Evolutionary conservation across 2,797 vertebrate genomes (phyloP).

Genomic region (Sebastes nivosus): DNA sequence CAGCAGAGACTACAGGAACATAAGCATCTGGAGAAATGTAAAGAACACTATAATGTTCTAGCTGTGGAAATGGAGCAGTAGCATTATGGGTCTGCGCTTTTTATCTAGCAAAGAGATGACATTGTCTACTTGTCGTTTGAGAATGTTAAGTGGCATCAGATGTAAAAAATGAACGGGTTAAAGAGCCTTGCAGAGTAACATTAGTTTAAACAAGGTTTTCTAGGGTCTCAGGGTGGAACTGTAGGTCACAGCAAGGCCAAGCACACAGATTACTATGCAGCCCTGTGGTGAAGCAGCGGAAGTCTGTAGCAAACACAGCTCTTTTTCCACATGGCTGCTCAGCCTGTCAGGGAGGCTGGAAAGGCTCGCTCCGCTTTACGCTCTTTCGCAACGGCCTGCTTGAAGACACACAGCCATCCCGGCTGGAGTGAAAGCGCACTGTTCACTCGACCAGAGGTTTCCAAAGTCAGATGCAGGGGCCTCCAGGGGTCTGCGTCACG

Average conservation of each 20-base stretch:
- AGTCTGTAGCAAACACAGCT: slow-evolving; percentile 70
- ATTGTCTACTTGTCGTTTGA: neutral
- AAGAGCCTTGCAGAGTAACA: slow-evolving; percentile 17
- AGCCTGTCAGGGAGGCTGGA: slow-evolving; percentile 53
- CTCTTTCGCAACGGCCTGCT: slow-evolving; percentile 41
- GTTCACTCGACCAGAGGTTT: slow-evolving; percentile 47
- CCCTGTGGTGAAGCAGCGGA: slow-evolving; percentile 52
- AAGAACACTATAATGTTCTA: neutral
- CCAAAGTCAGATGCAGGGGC: slow-evolving; percentile 46
- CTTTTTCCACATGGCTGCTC: slow-evolving; percentile 76
- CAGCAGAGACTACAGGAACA: neutral
- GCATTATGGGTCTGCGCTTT: neutral
- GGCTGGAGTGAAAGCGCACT: slow-evolving; percentile 22
- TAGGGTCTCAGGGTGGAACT: slow-evolving; percentile 39
- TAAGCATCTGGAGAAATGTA: neutral
- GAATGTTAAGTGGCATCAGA: neutral
- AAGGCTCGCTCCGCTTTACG: slow-evolving; percentile 48
- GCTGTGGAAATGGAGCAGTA: neutral
- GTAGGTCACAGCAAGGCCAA: slow-evolving; percentile 59
- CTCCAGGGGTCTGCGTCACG: slow-evolving; percentile 40
- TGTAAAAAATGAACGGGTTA: slow-evolving; percentile 23
- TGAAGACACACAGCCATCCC: slow-evolving; percentile 39
- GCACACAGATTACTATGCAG: slow-evolving; percentile 63
- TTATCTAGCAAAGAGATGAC: neutral
- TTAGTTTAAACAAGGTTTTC: slow-evolving; percentile 25